Percentiles rank a stretch among this genome's conserved stretches.
Evolutionary conservation across 1,140 invertebrate genomes (phyloP).

Genomic region (Drosophila miranda): DNA sequence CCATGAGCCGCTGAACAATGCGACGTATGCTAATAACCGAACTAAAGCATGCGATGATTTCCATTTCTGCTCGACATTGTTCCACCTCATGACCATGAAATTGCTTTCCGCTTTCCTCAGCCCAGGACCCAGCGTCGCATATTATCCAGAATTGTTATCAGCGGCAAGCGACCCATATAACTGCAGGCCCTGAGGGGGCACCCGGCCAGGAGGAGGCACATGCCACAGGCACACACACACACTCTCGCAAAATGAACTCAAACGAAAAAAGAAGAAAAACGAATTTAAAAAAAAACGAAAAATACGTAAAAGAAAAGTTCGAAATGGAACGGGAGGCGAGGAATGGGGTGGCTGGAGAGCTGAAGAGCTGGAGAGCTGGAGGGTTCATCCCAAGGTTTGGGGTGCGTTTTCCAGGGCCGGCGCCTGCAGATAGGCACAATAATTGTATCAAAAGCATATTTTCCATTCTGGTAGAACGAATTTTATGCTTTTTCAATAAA

Average conservation of each 20-base stretch:
- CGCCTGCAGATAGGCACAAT: conserved; percentile 79
- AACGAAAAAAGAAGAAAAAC: conserved; percentile 61
- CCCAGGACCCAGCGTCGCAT: conserved; percentile 33
- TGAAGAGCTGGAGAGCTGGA: conserved; percentile 27
- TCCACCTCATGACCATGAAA: conserved; percentile 72
- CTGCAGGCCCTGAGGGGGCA: conserved; percentile 43
- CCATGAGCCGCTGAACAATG: background rate
- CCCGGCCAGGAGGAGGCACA: conserved; percentile 23
- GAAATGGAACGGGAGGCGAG: conserved; percentile 15
- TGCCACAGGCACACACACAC: no score
- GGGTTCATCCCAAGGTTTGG: conserved; percentile 50
- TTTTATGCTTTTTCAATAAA: conserved; percentile 83
- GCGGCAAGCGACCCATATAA: conserved; percentile 75
- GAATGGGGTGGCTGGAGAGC: conserved; percentile 20
- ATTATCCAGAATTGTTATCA: conserved; percentile 64
- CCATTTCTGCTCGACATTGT: conserved; percentile 35
- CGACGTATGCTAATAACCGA: conserved; percentile 18
- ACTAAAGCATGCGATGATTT: conserved; percentile 9
- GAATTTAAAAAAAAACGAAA: conserved; percentile 49
- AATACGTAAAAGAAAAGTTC: conserved; percentile 19
- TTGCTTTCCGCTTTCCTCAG: conserved; percentile 55
- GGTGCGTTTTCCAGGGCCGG: conserved; percentile 50
- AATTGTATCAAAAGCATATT: conserved; percentile 83
- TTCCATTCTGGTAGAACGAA: conserved; percentile 82
- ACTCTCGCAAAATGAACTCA: conserved; percentile 63